phyloP scores from a whole-genome alignment of 2,888 invertebrate species.

The Apantesis nais region DNA sequence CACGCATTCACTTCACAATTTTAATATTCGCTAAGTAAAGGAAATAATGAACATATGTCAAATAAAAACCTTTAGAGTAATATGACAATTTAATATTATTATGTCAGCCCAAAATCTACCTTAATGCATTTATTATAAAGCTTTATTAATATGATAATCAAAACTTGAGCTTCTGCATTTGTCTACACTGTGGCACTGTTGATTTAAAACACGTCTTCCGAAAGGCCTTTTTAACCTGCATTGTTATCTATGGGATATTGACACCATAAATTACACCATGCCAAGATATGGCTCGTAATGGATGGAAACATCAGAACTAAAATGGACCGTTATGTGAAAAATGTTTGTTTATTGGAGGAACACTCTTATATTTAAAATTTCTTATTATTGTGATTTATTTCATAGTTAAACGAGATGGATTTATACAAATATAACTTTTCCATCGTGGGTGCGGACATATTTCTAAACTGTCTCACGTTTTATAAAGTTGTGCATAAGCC shows the following conservation, averaged over 20 bases:
- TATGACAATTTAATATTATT: not conserved
- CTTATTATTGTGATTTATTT: constrained; percentile 5
- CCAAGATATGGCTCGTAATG: constrained; percentile 30
- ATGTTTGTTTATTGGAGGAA: constrained; percentile 9
- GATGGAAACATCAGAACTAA: constrained; percentile 25
- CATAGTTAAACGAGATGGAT: not conserved
- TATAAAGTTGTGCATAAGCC: too few species aligned
- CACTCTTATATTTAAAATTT: not conserved
- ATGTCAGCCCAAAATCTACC: not conserved
- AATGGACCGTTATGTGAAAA: constrained; percentile 13
- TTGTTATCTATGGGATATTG: constrained; percentile 44
- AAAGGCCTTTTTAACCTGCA: constrained; percentile 38
- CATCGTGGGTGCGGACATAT: too few species aligned
- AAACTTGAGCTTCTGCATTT: constrained; percentile 21
- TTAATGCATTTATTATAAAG: not conserved
- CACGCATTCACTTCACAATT: too few species aligned
- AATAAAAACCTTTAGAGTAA: not conserved
- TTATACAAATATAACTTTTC: too few species aligned
- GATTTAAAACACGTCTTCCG: constrained; percentile 42
- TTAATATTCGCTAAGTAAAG: too few species aligned
- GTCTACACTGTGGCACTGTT: constrained; percentile 7
- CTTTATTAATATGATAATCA: not conserved
- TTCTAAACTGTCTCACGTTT: too few species aligned
- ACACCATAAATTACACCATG: constrained; percentile 41
- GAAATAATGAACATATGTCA: too few species aligned